Percentiles rank a stretch among this genome's conserved stretches.
phyloP scores from a whole-genome alignment of 35 echinoderm and acorn worm genomes.

The Lytechinus variegatus region DNA sequence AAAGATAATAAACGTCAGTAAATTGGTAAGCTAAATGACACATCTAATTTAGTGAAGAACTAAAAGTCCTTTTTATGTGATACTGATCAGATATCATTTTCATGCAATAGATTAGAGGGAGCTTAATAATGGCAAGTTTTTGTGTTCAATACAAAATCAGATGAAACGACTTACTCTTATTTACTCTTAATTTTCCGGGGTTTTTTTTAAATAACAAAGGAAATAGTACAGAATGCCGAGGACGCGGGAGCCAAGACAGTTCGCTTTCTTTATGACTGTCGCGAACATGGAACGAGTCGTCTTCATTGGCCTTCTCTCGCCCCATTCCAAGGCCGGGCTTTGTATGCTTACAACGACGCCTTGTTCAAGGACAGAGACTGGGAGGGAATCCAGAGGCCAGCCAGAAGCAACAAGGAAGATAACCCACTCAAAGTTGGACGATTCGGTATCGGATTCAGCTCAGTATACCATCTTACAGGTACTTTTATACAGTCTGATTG shows the following conservation, averaged over 20 bases:
- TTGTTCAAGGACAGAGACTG: constrained; percentile 71
- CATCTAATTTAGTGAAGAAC: no score
- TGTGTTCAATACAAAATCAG: neutral
- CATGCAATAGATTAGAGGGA: no score
- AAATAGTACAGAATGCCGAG: constrained; percentile 91
- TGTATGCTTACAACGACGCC: constrained; percentile 84
- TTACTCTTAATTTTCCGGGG: no score
- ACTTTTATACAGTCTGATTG: neutral
- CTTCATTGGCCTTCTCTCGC: constrained; percentile 10
- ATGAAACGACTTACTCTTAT: no score
- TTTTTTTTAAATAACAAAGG: constrained; percentile 35
- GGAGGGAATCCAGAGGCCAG: constrained; percentile 72
- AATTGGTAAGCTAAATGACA: no score
- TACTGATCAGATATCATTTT: no score
- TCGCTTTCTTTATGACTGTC: constrained; percentile 53
- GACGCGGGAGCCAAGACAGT: constrained; percentile 82
- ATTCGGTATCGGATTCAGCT: constrained; percentile 89
- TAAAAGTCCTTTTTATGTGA: no score
- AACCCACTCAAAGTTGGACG: constrained; percentile 83
- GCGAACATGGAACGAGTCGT: neutral
- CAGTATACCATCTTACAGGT: constrained; percentile 93
- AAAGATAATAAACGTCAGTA: no score
- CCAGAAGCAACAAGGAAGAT: constrained; percentile 72
- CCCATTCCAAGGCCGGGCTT: constrained; percentile 63
- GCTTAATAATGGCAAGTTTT: no score